These are phyloP conservation scores for human DNA, from an alignment of 2,113 vertebrate species.

Conservation along the genomic window GRCh38 chr20:48609001-48609500, in stretches of 20 bases:
- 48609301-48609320: neutral
- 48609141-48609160: conserved; percentile 58
- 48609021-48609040: conserved; percentile 72
- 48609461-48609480: fast-evolving
- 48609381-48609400: neutral
- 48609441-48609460: neutral
- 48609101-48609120: conserved; percentile 66
- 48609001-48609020: conserved; percentile 83
- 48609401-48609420: neutral
- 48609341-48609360: neutral
- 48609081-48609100: conserved; percentile 69
- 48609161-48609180: neutral
- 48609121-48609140: conserved; percentile 68
- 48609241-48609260: conserved; percentile 53
- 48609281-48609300: conserved; percentile 18
- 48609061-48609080: conserved; percentile 67
- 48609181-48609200: conserved; percentile 56
- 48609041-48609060: conserved; percentile 60
- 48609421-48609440: neutral
- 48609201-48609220: conserved; percentile 48
- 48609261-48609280: conserved; percentile 39
- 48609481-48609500: neutral
- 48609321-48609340: neutral
- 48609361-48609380: neutral
- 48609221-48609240: conserved; percentile 66